Evolutionary conservation across 1,140 invertebrate genomes (phyloP).

Genomic region (Oscheius sp.): DNA sequence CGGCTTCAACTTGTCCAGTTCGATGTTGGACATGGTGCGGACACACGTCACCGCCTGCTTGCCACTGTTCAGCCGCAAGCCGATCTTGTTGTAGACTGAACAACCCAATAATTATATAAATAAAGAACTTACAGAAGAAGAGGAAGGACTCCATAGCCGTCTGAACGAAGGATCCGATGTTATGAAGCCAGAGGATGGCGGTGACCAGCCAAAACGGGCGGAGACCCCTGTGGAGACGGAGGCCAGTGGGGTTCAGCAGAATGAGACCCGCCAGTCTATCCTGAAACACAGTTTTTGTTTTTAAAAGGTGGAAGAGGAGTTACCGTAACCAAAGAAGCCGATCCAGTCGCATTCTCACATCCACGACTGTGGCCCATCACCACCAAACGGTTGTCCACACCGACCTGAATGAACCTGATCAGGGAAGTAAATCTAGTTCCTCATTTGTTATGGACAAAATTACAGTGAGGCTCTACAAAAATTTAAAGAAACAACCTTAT

Average conservation of each 20-base stretch:
- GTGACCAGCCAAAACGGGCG: conserved; percentile 11
- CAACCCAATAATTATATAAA: not conserved
- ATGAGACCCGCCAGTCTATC: conserved; percentile 15
- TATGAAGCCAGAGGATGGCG: conserved; percentile 7
- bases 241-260: conserved; percentile 28
- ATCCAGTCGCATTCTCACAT: conserved; percentile 31
- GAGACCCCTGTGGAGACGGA: conserved; percentile 27
- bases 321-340: conserved; percentile 11
- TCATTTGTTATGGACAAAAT: too few relatives aligned
- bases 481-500: not conserved
- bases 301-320: not conserved
- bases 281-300: conserved; percentile 4
- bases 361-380: conserved; percentile 34
- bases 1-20: conserved; percentile 26
- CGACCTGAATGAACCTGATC: not conserved
- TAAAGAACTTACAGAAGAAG: not conserved
- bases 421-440: not conserved
- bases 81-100: conserved; percentile 33
- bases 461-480: too few relatives aligned
- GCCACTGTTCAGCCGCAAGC: conserved; percentile 4
- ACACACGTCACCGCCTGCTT: not conserved
- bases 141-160: conserved; percentile 1
- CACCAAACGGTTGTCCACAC: conserved; percentile 10
- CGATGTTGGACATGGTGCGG: conserved; percentile 19
- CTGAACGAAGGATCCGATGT: not conserved